Evolutionary conservation across 2,888 invertebrate genomes (phyloP).

Genomic region (Antheraea assamensis): DNA sequence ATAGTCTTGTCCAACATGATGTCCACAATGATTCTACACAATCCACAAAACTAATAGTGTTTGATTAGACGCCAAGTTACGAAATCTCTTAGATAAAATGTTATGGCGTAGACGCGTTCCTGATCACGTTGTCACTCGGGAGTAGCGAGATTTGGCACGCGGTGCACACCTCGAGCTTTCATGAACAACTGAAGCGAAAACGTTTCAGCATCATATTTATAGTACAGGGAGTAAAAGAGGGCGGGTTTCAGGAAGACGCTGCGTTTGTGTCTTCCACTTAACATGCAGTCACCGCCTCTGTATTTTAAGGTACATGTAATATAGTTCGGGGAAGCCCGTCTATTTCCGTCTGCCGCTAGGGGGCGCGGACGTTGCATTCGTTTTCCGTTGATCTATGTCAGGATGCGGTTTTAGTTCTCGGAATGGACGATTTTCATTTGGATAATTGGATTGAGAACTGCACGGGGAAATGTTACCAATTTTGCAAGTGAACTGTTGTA

Average conservation of each 20-base stretch:
- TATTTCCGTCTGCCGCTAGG: conserved; percentile 48
- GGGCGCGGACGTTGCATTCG: conserved; percentile 43
- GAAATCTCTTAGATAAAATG: conserved; percentile 39
- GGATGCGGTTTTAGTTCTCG: conserved; percentile 27
- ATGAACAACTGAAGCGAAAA: conserved; percentile 72
- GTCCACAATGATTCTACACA: conserved; percentile 44
- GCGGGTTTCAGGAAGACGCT: conserved; percentile 71
- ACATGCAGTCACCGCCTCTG: conserved; percentile 62
- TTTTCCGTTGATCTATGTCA: conserved; percentile 19
- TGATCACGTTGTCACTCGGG: conserved; percentile 67
- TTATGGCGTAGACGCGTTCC: conserved; percentile 45
- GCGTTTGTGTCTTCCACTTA: conserved; percentile 65
- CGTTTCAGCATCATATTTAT: conserved; percentile 75
- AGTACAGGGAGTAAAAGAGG: conserved; percentile 59
- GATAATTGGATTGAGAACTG: conserved; percentile 24
- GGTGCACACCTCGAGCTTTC: conserved; percentile 63
- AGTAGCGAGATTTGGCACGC: conserved; percentile 65
- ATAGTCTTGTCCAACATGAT: conserved; percentile 76
- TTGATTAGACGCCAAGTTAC: conserved; percentile 44
- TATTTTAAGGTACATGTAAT: conserved; percentile 62
- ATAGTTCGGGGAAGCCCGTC: conserved; percentile 77
- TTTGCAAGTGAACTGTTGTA: not conserved
- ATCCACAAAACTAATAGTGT: conserved; percentile 43
- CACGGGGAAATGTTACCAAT: not conserved
- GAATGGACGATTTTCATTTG: conserved; percentile 28